A percentile compares a stretch with the other conserved stretches of the same genome.
These are phyloP conservation scores for Caenorhabditis sulstoni DNA, from an alignment of 2,888 invertebrate species.

Conservation along the genomic window DNA sequence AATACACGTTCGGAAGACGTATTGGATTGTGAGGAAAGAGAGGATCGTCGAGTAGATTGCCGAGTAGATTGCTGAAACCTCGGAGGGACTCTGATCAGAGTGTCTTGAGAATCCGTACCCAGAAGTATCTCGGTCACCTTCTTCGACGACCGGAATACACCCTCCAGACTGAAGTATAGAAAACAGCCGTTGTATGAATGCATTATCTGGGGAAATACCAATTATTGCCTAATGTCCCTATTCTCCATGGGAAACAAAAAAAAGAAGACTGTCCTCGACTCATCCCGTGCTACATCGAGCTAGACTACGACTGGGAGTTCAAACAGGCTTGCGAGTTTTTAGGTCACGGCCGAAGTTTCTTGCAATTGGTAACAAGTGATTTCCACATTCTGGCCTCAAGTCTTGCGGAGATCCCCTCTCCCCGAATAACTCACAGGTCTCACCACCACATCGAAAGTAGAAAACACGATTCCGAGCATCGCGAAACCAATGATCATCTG, in stretches of 20 bases:
- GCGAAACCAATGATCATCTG: slow-evolving; percentile 21
- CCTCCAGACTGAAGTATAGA: slow-evolving; percentile 26
- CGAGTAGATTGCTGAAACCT: slow-evolving; percentile 1
- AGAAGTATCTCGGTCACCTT: not conserved
- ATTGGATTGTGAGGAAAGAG: slow-evolving; percentile 16
- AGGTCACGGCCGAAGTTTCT: no score
- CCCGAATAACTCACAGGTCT: slow-evolving; percentile 14
- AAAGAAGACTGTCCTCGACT: no score
- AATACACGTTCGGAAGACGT: slow-evolving; percentile 7
- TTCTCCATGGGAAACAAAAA: no score
- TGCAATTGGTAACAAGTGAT: no score
- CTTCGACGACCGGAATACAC: slow-evolving; percentile 9
- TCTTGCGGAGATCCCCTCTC: no score
- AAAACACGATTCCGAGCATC: slow-evolving; percentile 9
- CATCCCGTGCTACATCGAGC: no score
- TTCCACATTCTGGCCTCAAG: no score
- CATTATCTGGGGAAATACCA: slow-evolving; percentile 7
- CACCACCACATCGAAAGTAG: slow-evolving; percentile 6
- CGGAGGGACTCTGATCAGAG: not conserved
- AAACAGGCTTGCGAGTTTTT: no score
- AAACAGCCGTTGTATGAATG: slow-evolving; percentile 42
- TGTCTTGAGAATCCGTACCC: no score
- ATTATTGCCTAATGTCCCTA: no score
- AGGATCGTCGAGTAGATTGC: not conserved
- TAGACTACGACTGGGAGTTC: no score